phyloP scores from a whole-genome alignment of 2,888 invertebrate species.

The Ellobium chinense region DNA sequence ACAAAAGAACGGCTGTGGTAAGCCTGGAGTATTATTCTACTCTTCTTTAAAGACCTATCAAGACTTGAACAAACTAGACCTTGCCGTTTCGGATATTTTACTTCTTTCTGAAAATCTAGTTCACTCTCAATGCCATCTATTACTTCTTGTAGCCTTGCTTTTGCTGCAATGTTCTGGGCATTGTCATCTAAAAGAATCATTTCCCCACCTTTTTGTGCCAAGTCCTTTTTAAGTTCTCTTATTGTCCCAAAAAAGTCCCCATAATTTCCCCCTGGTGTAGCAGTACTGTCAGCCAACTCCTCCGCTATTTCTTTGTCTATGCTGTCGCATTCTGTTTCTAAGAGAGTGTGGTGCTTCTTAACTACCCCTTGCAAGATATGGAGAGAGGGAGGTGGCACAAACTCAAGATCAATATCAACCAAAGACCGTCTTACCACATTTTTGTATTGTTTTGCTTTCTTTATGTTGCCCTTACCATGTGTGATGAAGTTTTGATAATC shows the following conservation, averaged over 20 bases:
- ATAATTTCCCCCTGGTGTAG: neutral
- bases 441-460: neutral
- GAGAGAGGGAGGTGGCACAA: conserved; percentile 9
- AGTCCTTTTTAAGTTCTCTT: neutral
- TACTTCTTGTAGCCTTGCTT: neutral
- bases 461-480: neutral
- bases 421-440: neutral
- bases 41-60: neutral
- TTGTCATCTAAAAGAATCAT: neutral
- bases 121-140: neutral
- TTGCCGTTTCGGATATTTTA: neutral
- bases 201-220: neutral
- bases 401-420: neutral
- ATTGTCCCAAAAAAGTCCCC: neutral
- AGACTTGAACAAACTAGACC: conserved; percentile 3
- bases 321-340: neutral
- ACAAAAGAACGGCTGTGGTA: conserved; percentile 14
- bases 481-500: neutral
- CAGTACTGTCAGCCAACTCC: neutral
- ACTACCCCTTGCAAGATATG: conserved; percentile 30
- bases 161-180: neutral
- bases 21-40: neutral
- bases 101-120: neutral
- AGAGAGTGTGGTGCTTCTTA: conserved; percentile 5
- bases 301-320: neutral